Evolutionary conservation across 1,140 invertebrate genomes (phyloP).

Genomic region (Drosophila elegans): DNA sequence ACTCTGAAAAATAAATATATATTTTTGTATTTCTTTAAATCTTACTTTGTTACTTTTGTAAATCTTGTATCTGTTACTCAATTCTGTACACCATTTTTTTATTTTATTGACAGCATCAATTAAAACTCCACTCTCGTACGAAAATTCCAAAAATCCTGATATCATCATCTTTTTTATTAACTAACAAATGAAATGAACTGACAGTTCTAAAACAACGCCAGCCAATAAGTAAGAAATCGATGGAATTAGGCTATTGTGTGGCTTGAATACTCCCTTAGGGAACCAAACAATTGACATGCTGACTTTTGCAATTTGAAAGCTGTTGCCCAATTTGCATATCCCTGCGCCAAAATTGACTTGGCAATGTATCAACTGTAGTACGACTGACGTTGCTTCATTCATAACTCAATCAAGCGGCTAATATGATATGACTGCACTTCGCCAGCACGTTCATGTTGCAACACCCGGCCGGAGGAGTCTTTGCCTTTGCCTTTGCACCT

Average conservation of each 20-base stretch:
- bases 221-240: conserved; percentile 25
- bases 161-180: background rate
- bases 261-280: background rate
- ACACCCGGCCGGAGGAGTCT: too few relatives aligned
- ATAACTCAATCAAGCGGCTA: conserved; percentile 62
- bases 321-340: conserved; percentile 32
- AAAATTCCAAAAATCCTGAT: background rate
- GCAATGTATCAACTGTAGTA: conserved; percentile 11
- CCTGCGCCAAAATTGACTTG: conserved; percentile 12
- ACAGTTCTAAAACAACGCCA: conserved; percentile 9
- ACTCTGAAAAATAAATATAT: background rate
- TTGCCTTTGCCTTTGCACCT: too few relatives aligned
- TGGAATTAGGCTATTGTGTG: conserved; percentile 32
- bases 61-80: too few relatives aligned
- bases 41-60: background rate
- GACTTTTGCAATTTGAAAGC: conserved; percentile 2
- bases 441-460: conserved; percentile 32
- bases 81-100: too few relatives aligned
- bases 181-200: background rate
- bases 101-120: background rate
- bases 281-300: conserved; percentile 36
- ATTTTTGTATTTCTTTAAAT: too few relatives aligned
- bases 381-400: conserved; percentile 37
- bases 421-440: conserved; percentile 59
- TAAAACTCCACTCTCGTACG: background rate